Conservation (phyloP, 2,888 invertebrate species). For the Phaedon cochleariae region DNA sequence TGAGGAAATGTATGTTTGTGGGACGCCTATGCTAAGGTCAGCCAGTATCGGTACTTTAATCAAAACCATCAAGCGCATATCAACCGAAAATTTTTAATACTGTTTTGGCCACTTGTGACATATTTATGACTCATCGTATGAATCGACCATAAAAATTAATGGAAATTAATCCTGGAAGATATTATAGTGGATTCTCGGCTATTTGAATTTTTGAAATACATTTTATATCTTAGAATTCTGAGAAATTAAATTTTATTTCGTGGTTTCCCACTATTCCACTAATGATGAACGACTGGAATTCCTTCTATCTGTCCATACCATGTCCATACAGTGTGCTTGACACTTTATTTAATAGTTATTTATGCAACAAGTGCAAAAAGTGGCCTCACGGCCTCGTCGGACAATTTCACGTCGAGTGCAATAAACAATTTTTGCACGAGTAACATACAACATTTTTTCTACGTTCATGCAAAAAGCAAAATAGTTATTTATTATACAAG, state of each 20-base stretch:
- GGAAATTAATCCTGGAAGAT: slow-evolving; percentile 24
- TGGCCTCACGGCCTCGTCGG: too few species aligned
- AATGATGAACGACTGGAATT: too few species aligned
- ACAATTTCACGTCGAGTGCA: too few species aligned
- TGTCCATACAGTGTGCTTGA: too few species aligned
- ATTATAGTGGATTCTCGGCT: neutral
- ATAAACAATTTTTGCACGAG: too few species aligned
- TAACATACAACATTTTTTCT: too few species aligned
- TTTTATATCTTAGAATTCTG: neutral
- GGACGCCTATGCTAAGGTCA: slow-evolving; percentile 14
- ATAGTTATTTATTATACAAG: too few species aligned
- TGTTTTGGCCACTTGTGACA: slow-evolving; percentile 46
- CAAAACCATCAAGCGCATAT: slow-evolving; percentile 47
- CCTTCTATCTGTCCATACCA: too few species aligned
- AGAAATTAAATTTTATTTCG: neutral
- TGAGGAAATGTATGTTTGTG: too few species aligned
- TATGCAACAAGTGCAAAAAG: too few species aligned
- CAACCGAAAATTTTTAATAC: slow-evolving; percentile 47
- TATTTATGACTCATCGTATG: slow-evolving; percentile 51
- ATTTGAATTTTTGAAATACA: neutral
- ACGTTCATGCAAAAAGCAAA: too few species aligned
- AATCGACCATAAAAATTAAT: slow-evolving; percentile 37
- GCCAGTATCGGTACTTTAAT: slow-evolving; percentile 42
- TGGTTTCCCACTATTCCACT: neutral
- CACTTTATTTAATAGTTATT: too few species aligned